Conservation (phyloP, 2,113 vertebrate species). For the Ovibos moschatus region DNA sequence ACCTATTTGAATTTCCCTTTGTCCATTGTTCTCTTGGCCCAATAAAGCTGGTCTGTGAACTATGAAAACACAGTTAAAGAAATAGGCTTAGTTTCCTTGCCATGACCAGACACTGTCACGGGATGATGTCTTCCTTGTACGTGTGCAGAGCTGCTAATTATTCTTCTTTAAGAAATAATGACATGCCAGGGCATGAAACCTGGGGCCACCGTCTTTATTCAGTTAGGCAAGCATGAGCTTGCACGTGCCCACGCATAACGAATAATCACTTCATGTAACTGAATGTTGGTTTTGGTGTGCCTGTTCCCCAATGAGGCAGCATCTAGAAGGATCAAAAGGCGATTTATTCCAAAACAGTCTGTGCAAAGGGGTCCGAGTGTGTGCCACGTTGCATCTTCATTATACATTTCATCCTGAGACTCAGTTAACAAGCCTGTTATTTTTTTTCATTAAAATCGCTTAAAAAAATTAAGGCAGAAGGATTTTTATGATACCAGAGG, state of each 20-base stretch:
- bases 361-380: neutral
- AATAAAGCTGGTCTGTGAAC: slow-evolving; percentile 15
- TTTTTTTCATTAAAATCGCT: slow-evolving; percentile 4
- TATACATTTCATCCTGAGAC: slow-evolving; percentile 46
- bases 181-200: neutral
- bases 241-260: slow-evolving; percentile 22
- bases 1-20: neutral
- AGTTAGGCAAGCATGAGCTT: slow-evolving; percentile 24
- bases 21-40: neutral
- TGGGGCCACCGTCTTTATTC: slow-evolving; percentile 22
- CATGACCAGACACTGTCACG: neutral
- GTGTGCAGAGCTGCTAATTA: neutral
- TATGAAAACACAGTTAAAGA: neutral
- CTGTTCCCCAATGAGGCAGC: neutral
- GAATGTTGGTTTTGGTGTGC: neutral
- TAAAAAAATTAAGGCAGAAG: neutral
- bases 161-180: slow-evolving; percentile 26
- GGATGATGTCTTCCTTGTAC: neutral
- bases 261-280: neutral
- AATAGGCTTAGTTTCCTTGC: neutral
- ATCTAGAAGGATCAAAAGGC: slow-evolving; percentile 6
- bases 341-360: neutral
- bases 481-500: slow-evolving; percentile 50
- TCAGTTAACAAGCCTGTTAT: slow-evolving; percentile 47
- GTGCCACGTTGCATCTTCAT: slow-evolving; percentile 39